Evolutionary conservation across 2,888 invertebrate species (phyloP).

Genomic region (Heliconius ismenius): DNA sequence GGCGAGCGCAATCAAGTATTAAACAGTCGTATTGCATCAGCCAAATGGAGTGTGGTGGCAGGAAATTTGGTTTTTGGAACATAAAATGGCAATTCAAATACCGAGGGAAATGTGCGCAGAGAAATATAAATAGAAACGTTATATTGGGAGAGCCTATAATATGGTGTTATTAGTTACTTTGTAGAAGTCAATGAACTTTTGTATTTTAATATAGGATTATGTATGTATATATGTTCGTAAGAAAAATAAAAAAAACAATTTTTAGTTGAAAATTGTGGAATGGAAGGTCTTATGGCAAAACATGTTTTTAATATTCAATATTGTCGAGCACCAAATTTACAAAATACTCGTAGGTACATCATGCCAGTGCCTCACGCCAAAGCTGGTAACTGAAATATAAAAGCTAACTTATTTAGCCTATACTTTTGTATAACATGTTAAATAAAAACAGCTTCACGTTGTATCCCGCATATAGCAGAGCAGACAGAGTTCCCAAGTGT

Average conservation of each 20-base stretch:
- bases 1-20: conserved; percentile 49
- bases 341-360: background rate
- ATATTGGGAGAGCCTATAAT: conserved; percentile 19
- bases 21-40: conserved; percentile 54
- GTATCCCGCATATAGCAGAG: too few relatives aligned
- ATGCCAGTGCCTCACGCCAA: background rate
- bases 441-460: too few relatives aligned
- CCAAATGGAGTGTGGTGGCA: conserved; percentile 55
- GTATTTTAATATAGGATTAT: background rate
- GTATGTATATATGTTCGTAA: background rate
- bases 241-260: too few relatives aligned
- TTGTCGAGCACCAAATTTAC: background rate
- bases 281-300: too few relatives aligned
- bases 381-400: background rate
- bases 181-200: conserved; percentile 7
- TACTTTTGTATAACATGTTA: background rate
- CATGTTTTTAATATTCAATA: too few relatives aligned
- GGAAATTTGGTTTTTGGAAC: conserved; percentile 56
- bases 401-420: background rate
- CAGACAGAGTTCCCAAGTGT: too few relatives aligned
- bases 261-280: too few relatives aligned
- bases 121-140: conserved; percentile 42
- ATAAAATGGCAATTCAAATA: conserved; percentile 57
- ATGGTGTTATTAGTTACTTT: conserved; percentile 31
- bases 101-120: conserved; percentile 49